Evolutionary conservation across 1,140 invertebrate genomes (phyloP).

Genomic region (Cotesia vestalis): DNA sequence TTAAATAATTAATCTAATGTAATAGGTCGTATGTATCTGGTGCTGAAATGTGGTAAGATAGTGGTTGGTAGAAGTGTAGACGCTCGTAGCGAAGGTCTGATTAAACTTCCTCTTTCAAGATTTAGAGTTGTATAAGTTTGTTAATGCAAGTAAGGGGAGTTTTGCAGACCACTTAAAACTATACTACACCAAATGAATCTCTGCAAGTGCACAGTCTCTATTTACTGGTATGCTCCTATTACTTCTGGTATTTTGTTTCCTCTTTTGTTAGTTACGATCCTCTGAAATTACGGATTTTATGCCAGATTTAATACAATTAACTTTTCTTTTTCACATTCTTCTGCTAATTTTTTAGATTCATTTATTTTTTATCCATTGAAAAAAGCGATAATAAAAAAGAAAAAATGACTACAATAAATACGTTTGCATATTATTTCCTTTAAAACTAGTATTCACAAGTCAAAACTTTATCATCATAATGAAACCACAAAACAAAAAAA

Average conservation of each 20-base stretch:
- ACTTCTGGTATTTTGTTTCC: background rate
- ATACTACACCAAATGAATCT: background rate
- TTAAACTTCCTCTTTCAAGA: background rate
- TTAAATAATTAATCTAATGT: background rate
- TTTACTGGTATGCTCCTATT: no score
- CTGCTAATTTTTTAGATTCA: no score
- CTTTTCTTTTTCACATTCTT: no score
- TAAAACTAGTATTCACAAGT: no score
- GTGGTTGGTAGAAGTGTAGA: background rate
- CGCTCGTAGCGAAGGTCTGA: background rate
- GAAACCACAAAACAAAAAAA: no score
- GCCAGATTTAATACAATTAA: no score
- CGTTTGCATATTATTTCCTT: no score
- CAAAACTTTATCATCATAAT: no score
- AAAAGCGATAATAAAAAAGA: no score
- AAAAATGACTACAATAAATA: no score
- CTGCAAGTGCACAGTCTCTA: background rate
- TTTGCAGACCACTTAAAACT: slow-evolving; percentile 10
- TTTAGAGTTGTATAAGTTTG: slow-evolving; percentile 3
- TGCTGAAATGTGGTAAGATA: background rate
- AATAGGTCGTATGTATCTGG: background rate
- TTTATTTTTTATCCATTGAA: no score
- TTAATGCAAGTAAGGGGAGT: slow-evolving; percentile 3
- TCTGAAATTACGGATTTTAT: background rate
- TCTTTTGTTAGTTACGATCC: background rate